Evolutionary conservation across 35 echinoderm and acorn worm species (phyloP).

Genomic region (Anneissia japonica): DNA sequence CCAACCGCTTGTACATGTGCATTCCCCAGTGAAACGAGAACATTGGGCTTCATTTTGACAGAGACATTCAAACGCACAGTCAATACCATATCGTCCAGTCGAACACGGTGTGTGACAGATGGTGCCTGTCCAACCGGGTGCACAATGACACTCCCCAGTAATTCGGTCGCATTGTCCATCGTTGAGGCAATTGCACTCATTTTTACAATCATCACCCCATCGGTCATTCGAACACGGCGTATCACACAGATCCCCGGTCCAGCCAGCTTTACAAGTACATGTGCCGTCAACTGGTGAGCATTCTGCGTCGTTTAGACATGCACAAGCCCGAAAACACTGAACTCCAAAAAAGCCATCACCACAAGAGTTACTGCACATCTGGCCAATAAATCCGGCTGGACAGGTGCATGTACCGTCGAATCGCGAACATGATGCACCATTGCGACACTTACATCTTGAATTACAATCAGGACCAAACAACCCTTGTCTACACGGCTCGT

Average conservation of each 20-base stretch:
- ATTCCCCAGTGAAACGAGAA: constrained; percentile 44
- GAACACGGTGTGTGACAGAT: constrained; percentile 48
- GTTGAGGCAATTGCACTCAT: constrained; percentile 54
- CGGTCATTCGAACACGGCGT: constrained; percentile 27
- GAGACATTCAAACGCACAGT: constrained; percentile 40
- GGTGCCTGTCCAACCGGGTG: constrained; percentile 56
- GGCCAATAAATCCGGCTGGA: constrained; percentile 37
- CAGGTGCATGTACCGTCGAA: constrained; percentile 59
- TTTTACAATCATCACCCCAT: constrained; percentile 51
- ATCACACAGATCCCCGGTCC: constrained; percentile 51
- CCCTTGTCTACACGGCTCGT: constrained; percentile 10
- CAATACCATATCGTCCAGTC: constrained; percentile 31
- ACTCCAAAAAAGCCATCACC: constrained; percentile 12
- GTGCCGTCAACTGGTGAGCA: constrained; percentile 58
- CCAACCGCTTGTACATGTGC: constrained; percentile 64
- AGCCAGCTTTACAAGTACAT: constrained; percentile 64
- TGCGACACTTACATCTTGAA: constrained; percentile 18
- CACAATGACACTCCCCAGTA: constrained; percentile 56
- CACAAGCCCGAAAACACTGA: constrained; percentile 33
- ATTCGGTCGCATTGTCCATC: constrained; percentile 37
- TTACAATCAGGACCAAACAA: constrained; percentile 21
- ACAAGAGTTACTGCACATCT: constrained; percentile 24
- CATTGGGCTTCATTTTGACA: too few species aligned
- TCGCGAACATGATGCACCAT: constrained; percentile 30
- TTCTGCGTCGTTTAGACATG: constrained; percentile 48